Evolutionary conservation across 1,140 invertebrate species (phyloP).

Genomic region (Orussus abietinus): DNA sequence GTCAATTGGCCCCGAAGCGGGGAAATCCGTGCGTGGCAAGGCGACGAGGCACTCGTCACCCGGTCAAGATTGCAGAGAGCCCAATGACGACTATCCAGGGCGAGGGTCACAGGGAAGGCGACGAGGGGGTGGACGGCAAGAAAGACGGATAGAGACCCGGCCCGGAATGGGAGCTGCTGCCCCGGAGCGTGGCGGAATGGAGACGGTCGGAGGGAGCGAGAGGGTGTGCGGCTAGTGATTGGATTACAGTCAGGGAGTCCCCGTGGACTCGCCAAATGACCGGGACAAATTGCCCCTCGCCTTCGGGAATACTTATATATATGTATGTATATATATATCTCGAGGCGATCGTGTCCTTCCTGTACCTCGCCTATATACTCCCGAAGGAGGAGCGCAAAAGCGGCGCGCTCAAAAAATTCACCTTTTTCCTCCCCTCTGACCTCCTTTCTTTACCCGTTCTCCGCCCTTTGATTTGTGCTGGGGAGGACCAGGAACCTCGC

Average conservation of each 20-base stretch:
- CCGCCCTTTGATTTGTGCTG: slow-evolving; percentile 5
- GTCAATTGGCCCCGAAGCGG: background rate
- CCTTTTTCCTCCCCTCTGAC: slow-evolving; percentile 21
- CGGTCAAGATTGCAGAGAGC: background rate
- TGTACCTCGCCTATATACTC: slow-evolving; percentile 19
- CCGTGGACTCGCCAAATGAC: slow-evolving; percentile 54
- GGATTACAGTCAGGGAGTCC: slow-evolving; percentile 55
- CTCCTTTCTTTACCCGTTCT: slow-evolving; percentile 18
- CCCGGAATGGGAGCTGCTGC: too few species aligned
- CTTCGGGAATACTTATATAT: slow-evolving; percentile 56
- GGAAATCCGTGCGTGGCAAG: background rate
- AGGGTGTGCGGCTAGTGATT: slow-evolving; percentile 52
- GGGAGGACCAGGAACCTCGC: too few species aligned
- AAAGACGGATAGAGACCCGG: slow-evolving; percentile 17
- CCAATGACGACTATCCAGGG: slow-evolving; percentile 3
- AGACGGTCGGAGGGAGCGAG: slow-evolving; percentile 20
- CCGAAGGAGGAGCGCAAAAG: slow-evolving; percentile 11
- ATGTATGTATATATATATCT: too few species aligned
- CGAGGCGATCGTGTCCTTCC: slow-evolving; percentile 41
- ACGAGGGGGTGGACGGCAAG: background rate
- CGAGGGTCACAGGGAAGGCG: slow-evolving; percentile 3
- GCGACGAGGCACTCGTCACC: background rate
- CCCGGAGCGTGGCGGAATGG: too few species aligned
- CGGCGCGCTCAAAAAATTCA: slow-evolving; percentile 17
- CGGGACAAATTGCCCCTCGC: slow-evolving; percentile 56